A percentile compares a stretch with the other conserved stretches of the same genome.
Conservation (phyloP, 2,888 invertebrate genomes). For the Apamea epomidion region DNA sequence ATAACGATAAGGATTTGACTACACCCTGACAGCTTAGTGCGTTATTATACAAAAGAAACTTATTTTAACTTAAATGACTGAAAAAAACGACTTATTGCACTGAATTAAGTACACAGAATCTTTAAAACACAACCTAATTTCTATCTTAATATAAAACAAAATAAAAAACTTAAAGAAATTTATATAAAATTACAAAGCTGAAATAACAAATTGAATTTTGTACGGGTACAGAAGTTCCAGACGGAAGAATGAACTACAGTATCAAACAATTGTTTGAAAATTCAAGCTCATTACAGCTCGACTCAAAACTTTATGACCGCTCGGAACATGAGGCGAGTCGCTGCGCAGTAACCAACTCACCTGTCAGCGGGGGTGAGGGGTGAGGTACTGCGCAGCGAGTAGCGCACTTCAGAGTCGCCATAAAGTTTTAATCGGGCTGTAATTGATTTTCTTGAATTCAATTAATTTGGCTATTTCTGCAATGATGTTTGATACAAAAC, state of each 20-base stretch:
- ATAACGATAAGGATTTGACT: neutral
- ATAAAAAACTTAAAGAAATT: neutral
- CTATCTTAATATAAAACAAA: conserved; percentile 23
- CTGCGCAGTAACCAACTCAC: neutral
- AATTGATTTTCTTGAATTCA: neutral
- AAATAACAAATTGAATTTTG: conserved; percentile 21
- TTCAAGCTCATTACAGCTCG: neutral
- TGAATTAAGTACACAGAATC: conserved; percentile 46
- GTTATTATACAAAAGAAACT: conserved; percentile 12
- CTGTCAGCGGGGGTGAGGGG: neutral
- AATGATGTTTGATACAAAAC: neutral
- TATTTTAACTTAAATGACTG: conserved; percentile 31
- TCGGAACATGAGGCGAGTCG: neutral
- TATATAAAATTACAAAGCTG: conserved; percentile 5
- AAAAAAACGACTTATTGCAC: conserved; percentile 40
- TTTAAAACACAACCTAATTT: conserved; percentile 12
- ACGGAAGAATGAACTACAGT: neutral
- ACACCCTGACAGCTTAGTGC: conserved; percentile 1
- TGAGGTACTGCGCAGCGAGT: neutral
- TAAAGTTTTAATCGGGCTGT: neutral
- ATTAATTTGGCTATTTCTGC: conserved; percentile 11
- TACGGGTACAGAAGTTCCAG: neutral
- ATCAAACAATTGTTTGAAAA: neutral
- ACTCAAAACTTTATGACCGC: neutral
- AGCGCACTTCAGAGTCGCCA: neutral